Percentiles rank a stretch among this genome's conserved stretches.
These are phyloP conservation scores for Grammomys surdaster DNA, from an alignment of 2,113 vertebrate species.

Conservation along the genomic window DNA sequence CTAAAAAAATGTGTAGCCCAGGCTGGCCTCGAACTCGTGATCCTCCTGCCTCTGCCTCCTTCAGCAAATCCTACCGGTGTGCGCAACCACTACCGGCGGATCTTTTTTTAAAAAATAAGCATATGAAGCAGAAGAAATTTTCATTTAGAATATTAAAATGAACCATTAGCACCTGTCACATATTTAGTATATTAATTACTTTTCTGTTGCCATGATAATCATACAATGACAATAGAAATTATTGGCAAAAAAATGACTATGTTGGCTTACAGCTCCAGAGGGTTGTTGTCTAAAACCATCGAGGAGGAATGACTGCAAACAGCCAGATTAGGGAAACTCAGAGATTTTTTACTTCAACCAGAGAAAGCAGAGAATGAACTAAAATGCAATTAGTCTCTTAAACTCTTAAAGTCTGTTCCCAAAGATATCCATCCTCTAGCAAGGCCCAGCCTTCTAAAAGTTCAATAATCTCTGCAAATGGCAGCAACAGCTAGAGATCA, in stretches of 20 bases:
- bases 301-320: too few species aligned
- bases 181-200: background rate
- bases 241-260: background rate
- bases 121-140: background rate
- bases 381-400: background rate
- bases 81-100: too few species aligned
- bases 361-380: background rate
- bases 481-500: background rate
- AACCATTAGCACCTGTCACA: background rate
- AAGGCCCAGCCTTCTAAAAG: too few species aligned
- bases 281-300: background rate
- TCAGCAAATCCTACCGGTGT: too few species aligned
- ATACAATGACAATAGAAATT: background rate
- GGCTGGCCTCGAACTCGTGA: too few species aligned
- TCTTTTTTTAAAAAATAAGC: background rate
- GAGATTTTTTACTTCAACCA: too few species aligned
- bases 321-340: background rate
- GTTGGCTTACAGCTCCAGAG: background rate
- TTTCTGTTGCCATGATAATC: background rate
- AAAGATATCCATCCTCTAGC: too few species aligned
- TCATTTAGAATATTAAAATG: background rate
- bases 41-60: too few species aligned
- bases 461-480: background rate
- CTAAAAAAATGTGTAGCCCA: too few species aligned
- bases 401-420: too few species aligned